Evolutionary conservation across 2,113 vertebrate genomes (phyloP).

Genomic region (Heteronetta atricapilla): DNA sequence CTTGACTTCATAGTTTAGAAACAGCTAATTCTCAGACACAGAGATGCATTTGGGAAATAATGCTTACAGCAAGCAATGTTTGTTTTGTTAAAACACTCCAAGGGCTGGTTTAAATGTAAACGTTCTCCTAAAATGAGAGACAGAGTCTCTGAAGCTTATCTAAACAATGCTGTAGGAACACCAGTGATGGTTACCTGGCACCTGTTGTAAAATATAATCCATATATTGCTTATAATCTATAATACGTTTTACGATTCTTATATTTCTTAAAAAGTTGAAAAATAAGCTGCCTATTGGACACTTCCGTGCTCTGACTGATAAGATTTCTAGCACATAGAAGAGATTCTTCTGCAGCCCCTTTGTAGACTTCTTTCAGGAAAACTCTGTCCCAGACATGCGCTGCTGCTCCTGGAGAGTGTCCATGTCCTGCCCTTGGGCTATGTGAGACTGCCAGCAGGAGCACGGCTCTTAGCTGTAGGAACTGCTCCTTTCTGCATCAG

Average conservation of each 20-base stretch:
- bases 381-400: not conserved
- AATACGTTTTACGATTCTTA: not conserved
- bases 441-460: not conserved
- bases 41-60: not conserved
- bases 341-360: not conserved
- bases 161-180: not conserved
- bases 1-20: not conserved
- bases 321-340: not conserved
- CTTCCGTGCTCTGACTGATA: not conserved
- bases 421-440: accelerated
- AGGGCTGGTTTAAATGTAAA: not conserved
- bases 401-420: not conserved
- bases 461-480: not conserved
- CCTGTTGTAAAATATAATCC: not conserved
- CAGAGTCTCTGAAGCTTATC: not conserved
- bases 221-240: not conserved
- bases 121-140: not conserved
- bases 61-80: not conserved
- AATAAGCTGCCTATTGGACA: not conserved
- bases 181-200: not conserved
- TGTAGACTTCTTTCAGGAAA: not conserved
- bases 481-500: not conserved
- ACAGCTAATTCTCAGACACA: not conserved
- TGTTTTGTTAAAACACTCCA: not conserved
- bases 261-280: not conserved